A percentile compares a stretch with the other conserved stretches of the same genome.
phyloP scores from a whole-genome alignment of 1,140 invertebrate species.

The Zeugodacus cucurbitae region DNA sequence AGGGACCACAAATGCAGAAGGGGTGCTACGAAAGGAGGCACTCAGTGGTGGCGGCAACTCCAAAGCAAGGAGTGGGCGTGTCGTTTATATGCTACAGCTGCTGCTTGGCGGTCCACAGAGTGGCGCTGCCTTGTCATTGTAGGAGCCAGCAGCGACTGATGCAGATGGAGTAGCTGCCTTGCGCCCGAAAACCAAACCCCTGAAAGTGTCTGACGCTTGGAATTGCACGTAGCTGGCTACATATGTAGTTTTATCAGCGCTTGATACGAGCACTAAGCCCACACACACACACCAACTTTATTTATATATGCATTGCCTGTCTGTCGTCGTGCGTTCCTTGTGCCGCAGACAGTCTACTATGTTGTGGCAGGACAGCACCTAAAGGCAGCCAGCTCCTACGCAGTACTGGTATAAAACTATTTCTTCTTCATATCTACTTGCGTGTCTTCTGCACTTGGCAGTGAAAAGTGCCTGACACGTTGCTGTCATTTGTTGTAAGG shows the following conservation, averaged over 20 bases:
- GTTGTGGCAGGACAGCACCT: neutral
- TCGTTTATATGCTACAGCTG: neutral
- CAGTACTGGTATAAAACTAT: neutral
- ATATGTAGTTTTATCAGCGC: slow-evolving; percentile 25
- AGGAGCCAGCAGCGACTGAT: neutral
- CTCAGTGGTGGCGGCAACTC: neutral
- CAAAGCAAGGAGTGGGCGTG: neutral
- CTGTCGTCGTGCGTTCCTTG: neutral
- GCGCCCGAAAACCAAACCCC: neutral
- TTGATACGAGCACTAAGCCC: neutral
- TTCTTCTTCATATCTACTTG: neutral
- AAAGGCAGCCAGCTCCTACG: neutral
- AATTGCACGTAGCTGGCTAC: neutral
- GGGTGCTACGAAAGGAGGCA: neutral
- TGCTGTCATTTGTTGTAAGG: slow-evolving; percentile 9
- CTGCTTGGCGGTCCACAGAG: too few relatives aligned
- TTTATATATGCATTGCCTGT: neutral
- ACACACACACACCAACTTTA: neutral
- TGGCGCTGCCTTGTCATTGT: neutral
- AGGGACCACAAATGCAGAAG: neutral
- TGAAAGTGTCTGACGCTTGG: neutral
- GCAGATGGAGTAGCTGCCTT: neutral
- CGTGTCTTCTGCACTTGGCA: neutral
- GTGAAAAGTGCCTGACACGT: slow-evolving; percentile 33
- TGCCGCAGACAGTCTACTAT: neutral